These are phyloP conservation scores for Tetrapedia diversipes DNA, from an alignment of 2,888 invertebrate species.

Conservation along the genomic window DNA sequence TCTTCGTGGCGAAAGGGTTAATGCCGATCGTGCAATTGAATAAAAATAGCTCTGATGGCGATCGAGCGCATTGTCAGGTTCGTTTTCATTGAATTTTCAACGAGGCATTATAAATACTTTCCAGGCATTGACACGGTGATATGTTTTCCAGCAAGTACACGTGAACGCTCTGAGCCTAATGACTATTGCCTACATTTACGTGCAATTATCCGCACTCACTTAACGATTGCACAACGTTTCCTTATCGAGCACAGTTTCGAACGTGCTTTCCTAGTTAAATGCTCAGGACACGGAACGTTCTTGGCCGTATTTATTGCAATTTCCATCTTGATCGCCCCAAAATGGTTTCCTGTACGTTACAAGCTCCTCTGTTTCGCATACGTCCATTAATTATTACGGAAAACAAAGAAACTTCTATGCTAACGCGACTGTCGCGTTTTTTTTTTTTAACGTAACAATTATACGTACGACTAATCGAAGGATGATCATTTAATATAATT, in stretches of 20 bases:
- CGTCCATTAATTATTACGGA: background rate
- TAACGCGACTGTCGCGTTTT: too few relatives aligned
- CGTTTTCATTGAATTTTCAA: constrained; percentile 40
- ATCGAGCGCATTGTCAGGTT: constrained; percentile 22
- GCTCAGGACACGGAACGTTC: background rate
- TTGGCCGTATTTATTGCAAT: constrained; percentile 3
- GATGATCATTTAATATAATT: too few relatives aligned
- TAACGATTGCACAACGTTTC: constrained; percentile 38
- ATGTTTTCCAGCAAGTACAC: constrained; percentile 16
- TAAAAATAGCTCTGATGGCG: constrained; percentile 24
- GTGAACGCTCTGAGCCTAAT: constrained; percentile 23
- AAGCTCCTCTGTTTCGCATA: too few relatives aligned
- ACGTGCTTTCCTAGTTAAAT: constrained; percentile 15
- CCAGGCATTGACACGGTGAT: constrained; percentile 20
- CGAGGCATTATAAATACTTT: constrained; percentile 15
- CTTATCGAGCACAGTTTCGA: constrained; percentile 22
- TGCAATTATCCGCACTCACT: constrained; percentile 40
- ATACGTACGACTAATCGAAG: too few relatives aligned
- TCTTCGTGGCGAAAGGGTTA: too few relatives aligned
- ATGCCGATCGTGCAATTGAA: constrained; percentile 31
- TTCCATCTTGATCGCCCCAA: constrained; percentile 2
- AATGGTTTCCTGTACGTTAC: background rate
- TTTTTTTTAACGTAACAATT: too few relatives aligned
- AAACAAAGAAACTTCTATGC: too few relatives aligned
- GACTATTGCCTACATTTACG: constrained; percentile 28